A percentile compares a stretch with the other conserved stretches of the same genome.
These are phyloP conservation scores for Allolobophora icterica DNA, from an alignment of 2,888 invertebrate species.

Conservation along the genomic window DNA sequence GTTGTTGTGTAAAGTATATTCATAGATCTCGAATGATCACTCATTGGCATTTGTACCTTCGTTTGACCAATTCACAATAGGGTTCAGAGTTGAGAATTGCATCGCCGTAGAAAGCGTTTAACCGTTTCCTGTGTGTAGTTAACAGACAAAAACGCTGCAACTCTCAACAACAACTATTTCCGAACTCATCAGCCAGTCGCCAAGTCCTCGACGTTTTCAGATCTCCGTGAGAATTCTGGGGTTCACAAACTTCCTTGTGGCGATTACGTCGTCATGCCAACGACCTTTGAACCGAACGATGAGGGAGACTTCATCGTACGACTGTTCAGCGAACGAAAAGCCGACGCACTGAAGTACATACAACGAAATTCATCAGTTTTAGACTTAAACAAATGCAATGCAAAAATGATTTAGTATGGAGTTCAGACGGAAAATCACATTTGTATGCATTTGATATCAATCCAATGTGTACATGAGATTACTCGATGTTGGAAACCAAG, in stretches of 20 bases:
- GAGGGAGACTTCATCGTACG: conserved; percentile 93
- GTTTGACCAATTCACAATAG: background rate
- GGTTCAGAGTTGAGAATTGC: background rate
- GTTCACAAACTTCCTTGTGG: conserved; percentile 92
- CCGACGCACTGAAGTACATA: conserved; percentile 13
- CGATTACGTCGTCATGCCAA: conserved; percentile 91
- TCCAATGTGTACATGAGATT: background rate
- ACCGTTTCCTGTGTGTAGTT: background rate
- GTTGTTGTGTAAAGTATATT: background rate
- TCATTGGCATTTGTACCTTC: background rate
- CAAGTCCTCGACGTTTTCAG: conserved; percentile 75
- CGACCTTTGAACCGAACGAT: conserved; percentile 92
- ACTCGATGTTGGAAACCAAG: too few relatives aligned
- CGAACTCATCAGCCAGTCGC: conserved; percentile 33
- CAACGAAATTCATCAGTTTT: background rate
- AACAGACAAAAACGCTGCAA: conserved; percentile 30
- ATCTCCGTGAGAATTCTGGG: conserved; percentile 86
- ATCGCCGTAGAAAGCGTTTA: background rate
- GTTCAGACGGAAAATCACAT: background rate
- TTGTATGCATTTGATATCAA: background rate
- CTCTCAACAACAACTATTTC: conserved; percentile 44
- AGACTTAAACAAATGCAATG: background rate
- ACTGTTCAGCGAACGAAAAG: conserved; percentile 83
- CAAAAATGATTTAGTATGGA: background rate
- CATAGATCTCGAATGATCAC: background rate